Conservation (phyloP, 2,797 vertebrate species). For the Microctenopoma lineatum region DNA sequence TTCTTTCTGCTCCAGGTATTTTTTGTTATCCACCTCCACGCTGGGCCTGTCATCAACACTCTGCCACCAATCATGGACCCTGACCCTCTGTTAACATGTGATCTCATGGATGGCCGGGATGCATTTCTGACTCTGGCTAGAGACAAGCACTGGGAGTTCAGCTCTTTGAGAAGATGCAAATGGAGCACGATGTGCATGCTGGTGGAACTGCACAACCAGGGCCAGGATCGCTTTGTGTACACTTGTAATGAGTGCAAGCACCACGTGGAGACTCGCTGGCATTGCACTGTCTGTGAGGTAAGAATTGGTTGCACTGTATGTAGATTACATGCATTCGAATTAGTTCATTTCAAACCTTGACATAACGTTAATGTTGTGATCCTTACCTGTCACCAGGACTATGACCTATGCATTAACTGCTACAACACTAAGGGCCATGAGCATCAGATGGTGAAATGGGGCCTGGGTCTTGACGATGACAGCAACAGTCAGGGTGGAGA, state of each 20-base stretch:
- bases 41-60: conserved; percentile 94
- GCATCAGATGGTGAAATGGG: conserved; percentile 99
- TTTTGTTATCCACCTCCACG: conserved; percentile 96
- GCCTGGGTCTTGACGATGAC: conserved; percentile 95
- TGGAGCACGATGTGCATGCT: conserved; percentile 99
- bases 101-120: conserved; percentile 97
- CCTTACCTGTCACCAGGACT: conserved; percentile 85
- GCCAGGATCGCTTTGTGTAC: conserved; percentile 98
- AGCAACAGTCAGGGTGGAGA: conserved; percentile 91
- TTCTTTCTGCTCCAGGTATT: conserved; percentile 87
- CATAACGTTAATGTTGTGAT: conserved; percentile 10
- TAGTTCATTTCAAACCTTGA: background rate
- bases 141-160: conserved; percentile 99
- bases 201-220: conserved; percentile 97
- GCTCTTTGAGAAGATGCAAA: conserved; percentile 93
- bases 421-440: conserved; percentile 95
- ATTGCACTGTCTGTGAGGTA: conserved; percentile 98
- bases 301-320: conserved; percentile 32
- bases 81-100: conserved; percentile 92
- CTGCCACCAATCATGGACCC: conserved; percentile 96
- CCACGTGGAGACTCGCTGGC: conserved; percentile 98
- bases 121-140: conserved; percentile 96
- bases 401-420: conserved; percentile 98
- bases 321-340: background rate
- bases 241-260: conserved; percentile 99